phyloP scores from a whole-genome alignment of 2,888 invertebrate genomes.

The Shargacucullia verbasci region DNA sequence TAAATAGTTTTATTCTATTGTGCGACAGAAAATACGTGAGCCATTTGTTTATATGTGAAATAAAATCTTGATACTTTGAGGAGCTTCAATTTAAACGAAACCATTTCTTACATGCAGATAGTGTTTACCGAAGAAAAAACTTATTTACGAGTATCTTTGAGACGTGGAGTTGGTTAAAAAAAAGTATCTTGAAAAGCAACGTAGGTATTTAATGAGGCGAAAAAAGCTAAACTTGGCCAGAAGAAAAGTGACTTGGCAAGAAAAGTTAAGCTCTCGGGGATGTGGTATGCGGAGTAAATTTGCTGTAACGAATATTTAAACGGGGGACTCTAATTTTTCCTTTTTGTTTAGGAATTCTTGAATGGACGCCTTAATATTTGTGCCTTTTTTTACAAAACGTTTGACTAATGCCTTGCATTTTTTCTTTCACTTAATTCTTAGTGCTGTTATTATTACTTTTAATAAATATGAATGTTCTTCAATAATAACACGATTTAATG shows the following conservation, averaged over 20 bases:
- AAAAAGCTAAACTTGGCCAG: constrained; percentile 48
- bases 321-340: constrained; percentile 22
- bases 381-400: constrained; percentile 11
- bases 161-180: constrained; percentile 27
- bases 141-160: constrained; percentile 15
- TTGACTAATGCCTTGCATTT: constrained; percentile 3
- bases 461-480: too few relatives aligned
- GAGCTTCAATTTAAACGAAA: neutral
- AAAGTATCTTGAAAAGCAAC: constrained; percentile 30
- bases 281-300: constrained; percentile 57
- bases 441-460: too few relatives aligned
- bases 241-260: constrained; percentile 55
- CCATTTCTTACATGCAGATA: neutral
- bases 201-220: constrained; percentile 55
- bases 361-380: constrained; percentile 11
- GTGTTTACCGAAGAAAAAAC: constrained; percentile 5
- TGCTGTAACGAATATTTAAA: constrained; percentile 56
- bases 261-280: constrained; percentile 55
- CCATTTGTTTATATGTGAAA: too few relatives aligned
- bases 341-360: constrained; percentile 24
- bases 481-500: too few relatives aligned
- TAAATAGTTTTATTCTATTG: too few relatives aligned
- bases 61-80: neutral
- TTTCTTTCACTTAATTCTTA: too few relatives aligned
- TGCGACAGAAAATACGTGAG: too few relatives aligned